Conservation (phyloP, 2,888 invertebrate genomes). For the Noctua janthe region DNA sequence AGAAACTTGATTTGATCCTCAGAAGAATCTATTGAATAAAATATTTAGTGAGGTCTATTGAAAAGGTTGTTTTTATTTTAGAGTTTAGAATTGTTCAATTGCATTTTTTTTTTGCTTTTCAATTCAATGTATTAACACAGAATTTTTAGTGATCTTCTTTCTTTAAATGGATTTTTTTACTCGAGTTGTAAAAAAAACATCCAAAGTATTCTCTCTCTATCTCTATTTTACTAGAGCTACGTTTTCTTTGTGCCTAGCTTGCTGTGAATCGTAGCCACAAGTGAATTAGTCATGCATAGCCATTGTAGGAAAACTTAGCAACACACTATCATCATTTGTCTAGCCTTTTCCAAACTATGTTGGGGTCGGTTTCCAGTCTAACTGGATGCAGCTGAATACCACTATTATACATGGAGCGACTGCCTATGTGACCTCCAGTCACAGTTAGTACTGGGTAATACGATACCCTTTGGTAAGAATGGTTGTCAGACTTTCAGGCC, state of each 20-base stretch:
- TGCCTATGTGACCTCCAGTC: too few species aligned
- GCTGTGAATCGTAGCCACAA: background rate
- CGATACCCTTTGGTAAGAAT: too few species aligned
- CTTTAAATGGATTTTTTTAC: background rate
- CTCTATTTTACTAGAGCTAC: background rate
- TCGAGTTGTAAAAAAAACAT: background rate
- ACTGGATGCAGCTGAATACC: too few species aligned
- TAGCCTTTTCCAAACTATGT: too few species aligned
- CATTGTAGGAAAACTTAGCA: background rate
- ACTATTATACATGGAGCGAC: too few species aligned
- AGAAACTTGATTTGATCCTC: conserved; percentile 30
- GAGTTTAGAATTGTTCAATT: conserved; percentile 5
- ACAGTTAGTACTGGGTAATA: too few species aligned
- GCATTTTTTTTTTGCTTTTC: background rate
- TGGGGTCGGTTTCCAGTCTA: too few species aligned
- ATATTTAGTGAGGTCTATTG: conserved; percentile 23
- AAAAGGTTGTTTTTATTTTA: conserved; percentile 19
- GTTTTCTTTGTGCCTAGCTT: background rate
- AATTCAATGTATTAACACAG: background rate
- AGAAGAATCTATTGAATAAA: conserved; percentile 25
- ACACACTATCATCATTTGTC: background rate
- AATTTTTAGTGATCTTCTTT: background rate
- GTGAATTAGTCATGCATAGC: background rate
- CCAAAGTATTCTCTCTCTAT: background rate
- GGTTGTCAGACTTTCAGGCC: too few species aligned